Evolutionary conservation across 2,797 vertebrate species (phyloP).

Genomic region (Odontamblyopus rebecca): DNA sequence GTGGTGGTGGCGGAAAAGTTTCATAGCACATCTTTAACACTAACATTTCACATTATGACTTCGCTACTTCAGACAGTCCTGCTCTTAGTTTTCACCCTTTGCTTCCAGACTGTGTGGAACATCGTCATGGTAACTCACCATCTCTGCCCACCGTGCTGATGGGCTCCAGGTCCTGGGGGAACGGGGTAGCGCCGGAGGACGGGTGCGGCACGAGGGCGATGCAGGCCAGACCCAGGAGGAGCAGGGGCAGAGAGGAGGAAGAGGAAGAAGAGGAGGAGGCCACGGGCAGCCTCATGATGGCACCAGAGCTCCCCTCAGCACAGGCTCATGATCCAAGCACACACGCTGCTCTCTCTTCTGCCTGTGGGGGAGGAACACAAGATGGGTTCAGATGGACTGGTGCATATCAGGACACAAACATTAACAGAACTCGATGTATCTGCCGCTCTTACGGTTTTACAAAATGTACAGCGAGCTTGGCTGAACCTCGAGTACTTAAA

Average conservation of each 20-base stretch:
- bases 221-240: slow-evolving; percentile 66
- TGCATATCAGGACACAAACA: no score
- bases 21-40: no score
- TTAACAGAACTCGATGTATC: no score
- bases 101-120: slow-evolving; percentile 16
- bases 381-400: background rate
- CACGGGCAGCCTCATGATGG: slow-evolving; percentile 76
- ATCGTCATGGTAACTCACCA: slow-evolving; percentile 67
- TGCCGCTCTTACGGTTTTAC: no score
- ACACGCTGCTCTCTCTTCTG: slow-evolving; percentile 52
- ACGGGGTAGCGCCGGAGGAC: slow-evolving; percentile 70
- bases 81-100: background rate
- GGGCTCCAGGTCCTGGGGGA: slow-evolving; percentile 82
- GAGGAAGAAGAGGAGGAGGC: slow-evolving; percentile 37
- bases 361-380: slow-evolving; percentile 48
- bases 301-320: slow-evolving; percentile 66
- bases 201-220: slow-evolving; percentile 62
- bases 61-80: no score
- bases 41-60: no score
- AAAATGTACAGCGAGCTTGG: no score
- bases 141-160: slow-evolving; percentile 76
- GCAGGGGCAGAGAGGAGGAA: slow-evolving; percentile 54
- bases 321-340: slow-evolving; percentile 72
- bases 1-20: no score
- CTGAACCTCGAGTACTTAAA: no score